Evolutionary conservation across 1,140 invertebrate genomes (phyloP).

Genomic region (Cyrtorhinus lividipennis): DNA sequence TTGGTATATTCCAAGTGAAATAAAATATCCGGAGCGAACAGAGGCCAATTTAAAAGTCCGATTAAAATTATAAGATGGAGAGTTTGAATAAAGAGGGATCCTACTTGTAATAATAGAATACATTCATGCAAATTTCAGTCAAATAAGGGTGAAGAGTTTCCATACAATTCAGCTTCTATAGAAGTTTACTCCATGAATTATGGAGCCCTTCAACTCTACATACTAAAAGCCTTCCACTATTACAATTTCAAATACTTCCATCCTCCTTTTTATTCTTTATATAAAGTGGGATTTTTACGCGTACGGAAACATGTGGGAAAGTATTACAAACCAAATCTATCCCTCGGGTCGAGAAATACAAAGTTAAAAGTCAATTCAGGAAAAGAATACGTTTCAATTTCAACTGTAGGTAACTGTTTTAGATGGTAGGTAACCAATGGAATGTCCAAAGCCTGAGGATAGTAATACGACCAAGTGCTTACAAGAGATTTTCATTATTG

Average conservation of each 20-base stretch:
- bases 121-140: slow-evolving; percentile 19
- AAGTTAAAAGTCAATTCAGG: too few relatives aligned
- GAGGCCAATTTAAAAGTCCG: not conserved
- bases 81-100: not conserved
- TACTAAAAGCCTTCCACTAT: slow-evolving; percentile 20
- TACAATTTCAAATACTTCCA: slow-evolving; percentile 21
- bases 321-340: not conserved
- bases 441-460: too few relatives aligned
- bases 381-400: too few relatives aligned
- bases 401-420: too few relatives aligned
- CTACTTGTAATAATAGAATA: slow-evolving; percentile 20
- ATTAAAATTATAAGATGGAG: not conserved
- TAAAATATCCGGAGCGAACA: too few relatives aligned
- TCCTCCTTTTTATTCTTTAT: not conserved
- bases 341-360: too few relatives aligned
- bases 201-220: slow-evolving; percentile 19
- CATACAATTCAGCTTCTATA: slow-evolving; percentile 16
- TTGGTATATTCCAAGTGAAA: too few relatives aligned
- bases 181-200: slow-evolving; percentile 20
- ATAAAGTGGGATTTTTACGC: slow-evolving; percentile 14
- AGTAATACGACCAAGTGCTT: too few relatives aligned
- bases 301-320: not conserved
- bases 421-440: too few relatives aligned
- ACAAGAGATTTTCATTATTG: too few relatives aligned
- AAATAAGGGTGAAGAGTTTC: slow-evolving; percentile 16